Conservation (phyloP, 1,140 invertebrate genomes). For the fruit fly (Drosophila melanogaster) region Release_6_plus_ISO1_MT NT_033777.3:20371501-20372000, state of each 20-base stretch:
- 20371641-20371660: conserved; percentile 64
- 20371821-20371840: conserved; percentile 71
- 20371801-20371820: conserved; percentile 50
- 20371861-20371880: conserved; percentile 80
- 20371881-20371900: conserved; percentile 79
- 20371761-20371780: conserved; percentile 54
- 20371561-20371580: conserved; percentile 57
- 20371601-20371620: conserved; percentile 68
- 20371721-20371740: conserved; percentile 43
- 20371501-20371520: conserved; percentile 60
- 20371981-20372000: conserved; percentile 4
- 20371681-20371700: conserved; percentile 20
- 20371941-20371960: conserved; percentile 17
- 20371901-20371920: conserved; percentile 64
- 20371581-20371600: conserved; percentile 43
- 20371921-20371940: conserved; percentile 5
- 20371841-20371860: conserved; percentile 73
- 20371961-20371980: conserved; percentile 65
- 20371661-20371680: conserved; percentile 70
- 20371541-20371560: conserved; percentile 71
- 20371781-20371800: conserved; percentile 69
- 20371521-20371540: conserved; percentile 74
- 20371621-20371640: conserved; percentile 32
- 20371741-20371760: conserved; percentile 51
- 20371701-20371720: neutral